Conservation (phyloP, 2,113 vertebrate genomes). For the Rhea pennata region DNA sequence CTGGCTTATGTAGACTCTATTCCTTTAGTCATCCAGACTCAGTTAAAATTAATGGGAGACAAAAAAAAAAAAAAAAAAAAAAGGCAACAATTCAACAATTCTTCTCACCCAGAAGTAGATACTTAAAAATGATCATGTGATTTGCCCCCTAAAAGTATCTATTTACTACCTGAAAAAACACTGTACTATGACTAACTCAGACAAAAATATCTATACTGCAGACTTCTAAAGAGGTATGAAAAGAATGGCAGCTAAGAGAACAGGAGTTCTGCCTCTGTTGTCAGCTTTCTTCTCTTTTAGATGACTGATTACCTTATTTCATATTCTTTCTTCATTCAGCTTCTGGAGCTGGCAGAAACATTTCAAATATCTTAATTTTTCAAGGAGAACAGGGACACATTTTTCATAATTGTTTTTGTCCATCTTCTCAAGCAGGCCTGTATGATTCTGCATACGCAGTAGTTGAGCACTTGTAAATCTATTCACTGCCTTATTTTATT, state of each 20-base stretch:
- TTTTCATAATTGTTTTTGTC: neutral
- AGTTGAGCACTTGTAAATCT: neutral
- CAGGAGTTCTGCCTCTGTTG: neutral
- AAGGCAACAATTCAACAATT: neutral
- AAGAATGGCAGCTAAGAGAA: neutral
- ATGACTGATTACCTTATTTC: neutral
- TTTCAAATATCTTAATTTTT: neutral
- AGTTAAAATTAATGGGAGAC: neutral
- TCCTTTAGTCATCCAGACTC: constrained; percentile 10
- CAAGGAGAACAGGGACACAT: neutral
- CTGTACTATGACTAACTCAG: neutral
- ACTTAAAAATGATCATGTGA: neutral
- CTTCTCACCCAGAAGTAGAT: neutral
- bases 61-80: neutral
- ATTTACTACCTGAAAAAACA: constrained; percentile 3
- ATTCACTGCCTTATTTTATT: constrained; percentile 2
- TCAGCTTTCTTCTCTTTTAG: neutral
- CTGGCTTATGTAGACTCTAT: neutral
- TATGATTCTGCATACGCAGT: neutral
- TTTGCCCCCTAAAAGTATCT: neutral
- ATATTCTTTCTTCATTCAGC: neutral
- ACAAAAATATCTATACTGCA: neutral
- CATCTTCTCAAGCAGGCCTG: neutral
- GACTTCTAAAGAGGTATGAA: neutral
- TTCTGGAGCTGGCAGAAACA: neutral